Conservation (phyloP, 2,113 vertebrate species). For the Mirza zaza region DNA sequence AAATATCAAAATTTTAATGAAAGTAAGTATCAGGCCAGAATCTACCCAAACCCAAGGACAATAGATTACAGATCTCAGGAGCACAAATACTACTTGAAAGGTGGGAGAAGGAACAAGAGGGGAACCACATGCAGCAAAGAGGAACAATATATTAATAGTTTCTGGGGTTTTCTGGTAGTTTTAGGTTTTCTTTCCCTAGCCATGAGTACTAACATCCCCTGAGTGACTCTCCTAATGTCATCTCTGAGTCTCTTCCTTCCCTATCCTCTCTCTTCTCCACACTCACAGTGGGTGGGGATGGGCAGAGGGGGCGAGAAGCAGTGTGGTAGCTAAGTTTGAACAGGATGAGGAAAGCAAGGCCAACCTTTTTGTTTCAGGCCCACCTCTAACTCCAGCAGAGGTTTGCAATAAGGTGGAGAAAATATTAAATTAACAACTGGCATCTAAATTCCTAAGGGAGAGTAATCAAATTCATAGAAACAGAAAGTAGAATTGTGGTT, state of each 20-base stretch:
- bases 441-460: not conserved
- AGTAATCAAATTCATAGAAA: too few relatives aligned
- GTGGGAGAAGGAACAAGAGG: not conserved
- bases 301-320: not conserved
- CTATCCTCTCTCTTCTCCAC: not conserved
- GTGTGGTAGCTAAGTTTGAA: too few relatives aligned
- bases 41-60: not conserved
- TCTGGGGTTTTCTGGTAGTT: not conserved
- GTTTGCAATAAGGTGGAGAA: not conserved
- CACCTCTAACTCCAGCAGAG: not conserved
- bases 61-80: not conserved
- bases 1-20: not conserved
- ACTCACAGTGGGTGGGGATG: not conserved
- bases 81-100: not conserved
- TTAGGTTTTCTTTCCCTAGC: not conserved
- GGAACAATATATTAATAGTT: not conserved
- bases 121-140: not conserved
- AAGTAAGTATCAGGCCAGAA: not conserved
- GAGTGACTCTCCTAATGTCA: not conserved
- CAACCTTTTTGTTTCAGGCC: not conserved
- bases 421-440: not conserved
- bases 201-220: not conserved
- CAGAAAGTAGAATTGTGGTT: too few relatives aligned
- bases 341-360: not conserved
- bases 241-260: not conserved